These are phyloP conservation scores for Xenopus borealis DNA, from an alignment of 2,113 vertebrate species.

Conservation along the genomic window DNA sequence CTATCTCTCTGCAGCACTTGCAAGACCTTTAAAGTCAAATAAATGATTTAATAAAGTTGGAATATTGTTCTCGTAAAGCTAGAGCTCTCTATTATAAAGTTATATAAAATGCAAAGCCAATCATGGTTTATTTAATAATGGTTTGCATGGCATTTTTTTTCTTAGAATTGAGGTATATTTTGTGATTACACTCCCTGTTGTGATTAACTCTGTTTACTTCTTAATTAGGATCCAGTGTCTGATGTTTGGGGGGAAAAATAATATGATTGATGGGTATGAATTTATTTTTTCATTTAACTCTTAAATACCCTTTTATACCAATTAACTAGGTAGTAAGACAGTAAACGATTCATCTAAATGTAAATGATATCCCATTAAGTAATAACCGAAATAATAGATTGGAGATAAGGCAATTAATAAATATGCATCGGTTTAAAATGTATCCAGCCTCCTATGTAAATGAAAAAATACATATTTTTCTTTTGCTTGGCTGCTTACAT, in stretches of 20 bases:
- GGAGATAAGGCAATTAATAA: slow-evolving; percentile 58
- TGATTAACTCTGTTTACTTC: slow-evolving; percentile 72
- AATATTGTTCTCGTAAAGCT: slow-evolving; percentile 47
- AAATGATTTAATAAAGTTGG: slow-evolving; percentile 53
- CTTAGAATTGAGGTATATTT: slow-evolving; percentile 50
- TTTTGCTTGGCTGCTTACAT: background rate
- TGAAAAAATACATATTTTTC: background rate
- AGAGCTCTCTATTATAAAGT: background rate
- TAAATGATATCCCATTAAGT: slow-evolving; percentile 59
- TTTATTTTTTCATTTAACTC: slow-evolving; percentile 65
- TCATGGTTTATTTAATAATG: slow-evolving; percentile 54
- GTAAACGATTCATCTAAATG: slow-evolving; percentile 49
- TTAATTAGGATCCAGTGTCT: slow-evolving; percentile 61
- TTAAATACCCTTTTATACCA: slow-evolving; percentile 52
- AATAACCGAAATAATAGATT: slow-evolving; percentile 60
- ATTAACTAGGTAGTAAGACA: slow-evolving; percentile 50
- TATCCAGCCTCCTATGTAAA: background rate
- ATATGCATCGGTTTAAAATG: slow-evolving; percentile 33
- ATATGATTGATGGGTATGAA: slow-evolving; percentile 64
- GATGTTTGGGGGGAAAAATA: slow-evolving; percentile 48
- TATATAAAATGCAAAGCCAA: slow-evolving; percentile 25
- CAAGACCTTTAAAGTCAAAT: slow-evolving; percentile 52
- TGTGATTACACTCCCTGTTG: slow-evolving; percentile 56
- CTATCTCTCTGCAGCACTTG: slow-evolving; percentile 46
- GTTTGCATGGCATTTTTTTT: slow-evolving; percentile 48